phyloP scores from a whole-genome alignment of 2,797 vertebrate species.

The Hypotaenidia okinawae region DNA sequence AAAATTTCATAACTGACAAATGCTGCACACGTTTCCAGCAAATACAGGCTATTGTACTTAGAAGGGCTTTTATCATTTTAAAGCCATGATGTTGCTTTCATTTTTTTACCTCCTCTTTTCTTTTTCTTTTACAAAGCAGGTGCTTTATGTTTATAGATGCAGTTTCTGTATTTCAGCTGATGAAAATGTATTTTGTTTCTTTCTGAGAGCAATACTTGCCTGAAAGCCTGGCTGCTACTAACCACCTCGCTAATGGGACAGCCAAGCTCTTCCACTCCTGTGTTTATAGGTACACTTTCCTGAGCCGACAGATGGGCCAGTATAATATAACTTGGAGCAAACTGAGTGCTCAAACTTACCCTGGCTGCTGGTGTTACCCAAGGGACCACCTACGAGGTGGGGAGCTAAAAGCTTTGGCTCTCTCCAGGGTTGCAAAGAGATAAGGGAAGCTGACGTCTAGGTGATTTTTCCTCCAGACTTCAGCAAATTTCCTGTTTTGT shows the following conservation, averaged over 20 bases:
- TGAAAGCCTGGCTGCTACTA: neutral
- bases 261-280: neutral
- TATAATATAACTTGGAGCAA: neutral
- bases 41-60: neutral
- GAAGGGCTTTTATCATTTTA: slow-evolving; percentile 23
- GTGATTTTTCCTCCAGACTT: neutral
- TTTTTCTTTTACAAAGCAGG: neutral
- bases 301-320: neutral
- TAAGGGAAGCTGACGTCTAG: neutral
- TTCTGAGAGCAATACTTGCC: neutral
- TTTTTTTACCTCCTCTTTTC: neutral
- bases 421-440: neutral
- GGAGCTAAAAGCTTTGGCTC: neutral
- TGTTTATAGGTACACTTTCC: neutral
- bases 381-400: neutral
- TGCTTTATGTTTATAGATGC: slow-evolving; percentile 36
- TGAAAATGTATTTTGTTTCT: slow-evolving; percentile 27
- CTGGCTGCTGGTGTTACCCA: neutral
- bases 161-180: neutral
- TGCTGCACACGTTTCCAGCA: neutral
- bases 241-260: slow-evolving; percentile 2
- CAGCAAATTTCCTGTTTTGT: neutral
- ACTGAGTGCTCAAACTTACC: neutral
- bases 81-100: neutral
- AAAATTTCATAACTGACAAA: slow-evolving; percentile 5